phyloP scores from a whole-genome alignment of 2,888 invertebrate genomes.

The Junonia oenone region DNA sequence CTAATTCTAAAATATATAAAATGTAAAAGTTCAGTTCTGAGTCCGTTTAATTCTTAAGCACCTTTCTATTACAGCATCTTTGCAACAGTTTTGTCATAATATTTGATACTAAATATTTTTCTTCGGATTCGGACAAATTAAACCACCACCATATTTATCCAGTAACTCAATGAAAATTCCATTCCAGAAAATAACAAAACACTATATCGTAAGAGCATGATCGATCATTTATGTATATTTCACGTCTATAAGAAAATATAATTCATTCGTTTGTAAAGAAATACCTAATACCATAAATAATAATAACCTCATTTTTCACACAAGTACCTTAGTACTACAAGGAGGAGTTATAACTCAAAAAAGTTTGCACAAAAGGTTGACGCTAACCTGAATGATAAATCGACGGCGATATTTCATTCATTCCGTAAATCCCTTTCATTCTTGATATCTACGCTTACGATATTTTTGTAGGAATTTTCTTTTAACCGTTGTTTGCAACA shows the following conservation, averaged over 20 bases:
- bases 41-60: no score
- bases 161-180: no score
- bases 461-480: not conserved
- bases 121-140: no score
- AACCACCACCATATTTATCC: no score
- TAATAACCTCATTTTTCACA: not conserved
- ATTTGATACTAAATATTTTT: no score
- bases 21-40: no score
- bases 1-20: not conserved
- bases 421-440: not conserved
- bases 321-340: not conserved
- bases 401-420: constrained; percentile 1
- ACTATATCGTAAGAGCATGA: not conserved
- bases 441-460: not conserved
- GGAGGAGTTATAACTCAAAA: not conserved
- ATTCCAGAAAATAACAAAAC: no score
- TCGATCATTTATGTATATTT: not conserved
- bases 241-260: not conserved
- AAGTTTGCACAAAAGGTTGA: not conserved
- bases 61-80: no score
- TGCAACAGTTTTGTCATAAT: no score
- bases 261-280: no score
- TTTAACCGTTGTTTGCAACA: no score
- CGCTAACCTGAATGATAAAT: not conserved
- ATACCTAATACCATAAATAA: no score